Base-by-base conservation (phyloP, 2,888 invertebrate genomes). In the Tetragonisca angustula region DNA sequence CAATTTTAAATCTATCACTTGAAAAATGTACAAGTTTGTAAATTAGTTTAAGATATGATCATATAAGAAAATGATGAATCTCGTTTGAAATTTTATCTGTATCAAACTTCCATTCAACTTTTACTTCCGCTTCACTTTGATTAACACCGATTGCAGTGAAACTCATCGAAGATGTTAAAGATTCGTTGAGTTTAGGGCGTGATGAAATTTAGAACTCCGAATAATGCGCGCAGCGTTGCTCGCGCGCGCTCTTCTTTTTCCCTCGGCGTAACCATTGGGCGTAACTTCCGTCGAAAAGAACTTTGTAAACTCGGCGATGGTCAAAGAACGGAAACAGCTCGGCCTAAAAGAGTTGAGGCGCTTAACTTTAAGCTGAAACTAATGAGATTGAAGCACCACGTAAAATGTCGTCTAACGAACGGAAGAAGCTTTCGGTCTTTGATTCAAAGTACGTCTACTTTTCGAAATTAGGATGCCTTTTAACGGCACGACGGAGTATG, bases 371-470 rank as follows among this genome's bases (percentile, higher is more conserved):
- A 94, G 93, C 92, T 91, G 90, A 85, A 87, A 89, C 89, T 93
- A 93, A 93, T 92, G 91, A 92, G 92, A 91, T 87, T 88, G 87
- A 88, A 90, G 90, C 84, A 69, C 84, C 80, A 72, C 76, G 71
- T 76, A 81, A 32, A 87, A 85, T 81, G 76, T 79, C 73, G 79
- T 83, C 85, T 92, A 92, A 93, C 90, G 90, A 93, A 89, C 90
- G 83, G 90, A 92, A 92, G 92, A 88, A 92, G 93, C 92, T 93
- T 93, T 92, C 86, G 86, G 91, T 90, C 92, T 91, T 93, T 91
- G 88, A 89, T 79, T 91, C 87, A 89, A 91, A 93, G 92, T 92
- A 84, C 86, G 61, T 24, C 86, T 75, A 89, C 90, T 89, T 89
- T 90, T 81, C 70, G 77, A 89, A 90, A 89, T 87, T 81, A 76